Conservation (phyloP, 2,888 invertebrate genomes). For the Clanis bilineata region DNA sequence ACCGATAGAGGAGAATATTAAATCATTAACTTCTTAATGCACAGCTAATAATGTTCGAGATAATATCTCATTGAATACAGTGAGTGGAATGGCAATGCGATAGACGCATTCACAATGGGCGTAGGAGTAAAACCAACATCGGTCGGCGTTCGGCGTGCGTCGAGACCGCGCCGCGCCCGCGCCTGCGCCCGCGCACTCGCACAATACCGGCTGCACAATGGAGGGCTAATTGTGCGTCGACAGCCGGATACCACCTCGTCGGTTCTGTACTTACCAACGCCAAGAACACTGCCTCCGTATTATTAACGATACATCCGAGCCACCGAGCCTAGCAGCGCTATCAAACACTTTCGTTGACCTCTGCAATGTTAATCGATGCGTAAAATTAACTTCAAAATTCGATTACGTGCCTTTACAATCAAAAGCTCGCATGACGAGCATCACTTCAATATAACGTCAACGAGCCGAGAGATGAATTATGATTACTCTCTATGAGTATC, state of each 20-base stretch:
- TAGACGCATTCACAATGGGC: slow-evolving; percentile 68
- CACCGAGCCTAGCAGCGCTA: slow-evolving; percentile 13
- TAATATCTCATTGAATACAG: slow-evolving; percentile 67
- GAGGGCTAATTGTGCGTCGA: slow-evolving; percentile 78
- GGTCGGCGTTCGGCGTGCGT: not conserved
- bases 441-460: slow-evolving; percentile 60
- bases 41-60: slow-evolving; percentile 63
- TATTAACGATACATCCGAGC: slow-evolving; percentile 19
- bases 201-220: slow-evolving; percentile 65
- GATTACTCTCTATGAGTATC: slow-evolving; percentile 75
- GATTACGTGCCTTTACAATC: slow-evolving; percentile 43
- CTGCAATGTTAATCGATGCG: slow-evolving; percentile 41
- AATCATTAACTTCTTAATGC: slow-evolving; percentile 62
- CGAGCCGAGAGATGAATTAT: slow-evolving; percentile 75
- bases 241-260: slow-evolving; percentile 60
- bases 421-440: slow-evolving; percentile 46
- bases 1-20: slow-evolving; percentile 42
- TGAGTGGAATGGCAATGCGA: slow-evolving; percentile 61
- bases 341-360: slow-evolving; percentile 7
- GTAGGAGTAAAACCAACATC: slow-evolving; percentile 74
- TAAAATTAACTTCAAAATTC: slow-evolving; percentile 53
- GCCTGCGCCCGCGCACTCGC: slow-evolving; percentile 58
- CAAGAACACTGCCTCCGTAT: slow-evolving; percentile 29
- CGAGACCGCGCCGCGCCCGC: slow-evolving; percentile 24
- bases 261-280: slow-evolving; percentile 41